Base-by-base conservation (phyloP, 2,797 vertebrate genomes). In the Monodelphis domestica region DNA sequence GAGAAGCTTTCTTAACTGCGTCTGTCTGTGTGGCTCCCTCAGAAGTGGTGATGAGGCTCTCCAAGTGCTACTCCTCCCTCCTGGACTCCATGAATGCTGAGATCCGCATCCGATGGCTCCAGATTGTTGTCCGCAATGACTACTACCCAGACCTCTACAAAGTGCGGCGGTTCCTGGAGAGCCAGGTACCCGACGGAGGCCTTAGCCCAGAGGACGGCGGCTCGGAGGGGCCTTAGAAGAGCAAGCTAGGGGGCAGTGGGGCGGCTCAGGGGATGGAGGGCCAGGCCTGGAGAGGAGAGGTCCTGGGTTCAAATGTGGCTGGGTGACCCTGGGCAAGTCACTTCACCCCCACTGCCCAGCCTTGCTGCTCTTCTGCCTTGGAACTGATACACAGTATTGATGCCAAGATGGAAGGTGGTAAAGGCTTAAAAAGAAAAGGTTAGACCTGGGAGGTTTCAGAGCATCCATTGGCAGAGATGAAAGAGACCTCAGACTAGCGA, bases 71-170 rank as follows among this genome's bases (percentile, higher is more conserved):
- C 98, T 99, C 99, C 0, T 97, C 98, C 1, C 98, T 99, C 97
- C 98, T 99, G 96, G 99, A 99, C 28, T 98, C 98, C 29, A 99
- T 99, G 98, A 99, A 99, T 0, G 99, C 99, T 1, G 99, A 99
- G 98, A 99, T 99, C 96, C 99, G 99, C 96, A 99, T 99, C 96
- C 99, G 99, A 92, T 99, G 99, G 99, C 97, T 99, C 95, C 99
- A 99, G 98, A 98, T 99, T 30, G 98, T 99, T 11, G 99, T 99
- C 97, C 98, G 99, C 63, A 99, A 99, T 93, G 97, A 98, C 91
- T 99, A 99, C 98, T 99, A 99, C 59, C 99, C 99, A 0, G 99
- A 99, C 92, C 98, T 99, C 96, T 99, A 99, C 51, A 98, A 98
- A 59, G 99, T 99, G 89, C 98, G 99, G 91, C 98, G 98, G 98